Evolutionary conservation across 2,888 invertebrate species (phyloP), one percentile per base, ranked within the genome.

Genomic region (Xylophagus ater): DNA sequence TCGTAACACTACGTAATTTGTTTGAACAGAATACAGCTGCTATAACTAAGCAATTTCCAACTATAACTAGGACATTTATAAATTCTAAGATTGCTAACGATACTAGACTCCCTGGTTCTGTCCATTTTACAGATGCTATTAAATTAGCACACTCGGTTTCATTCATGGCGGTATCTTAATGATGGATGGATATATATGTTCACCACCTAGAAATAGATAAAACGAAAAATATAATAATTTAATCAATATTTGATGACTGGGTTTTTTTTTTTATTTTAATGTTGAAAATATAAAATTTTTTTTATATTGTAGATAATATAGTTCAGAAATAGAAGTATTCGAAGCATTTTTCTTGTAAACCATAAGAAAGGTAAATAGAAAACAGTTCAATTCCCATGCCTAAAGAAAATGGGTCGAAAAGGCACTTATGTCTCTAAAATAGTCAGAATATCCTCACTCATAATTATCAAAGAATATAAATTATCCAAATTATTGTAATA

Each of bases 1-100:
- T 96, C 46, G 94, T 96, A 52, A 94, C 93, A 50, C 89, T 90
- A 49, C 94, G 76, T 50, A 97, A 73, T 65, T 93, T 93, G 45
- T 83, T 83, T 9, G 85, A 85, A 64, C 86, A 83, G 60, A 86
- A 82, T 42, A 94, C 93, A 40, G 93, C 90, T 37, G 85, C 78
- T 56, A 94, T 90, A 52, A 94, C 93, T 50, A 94, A 74, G 59
- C 86, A 81, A 71, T 94, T 94, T 44, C 75, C 93, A 41, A 84
- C 77, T 48, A 93, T 81, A 49, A 93, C 90, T 61, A 89, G 76
- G 35, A 90, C 77, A 65, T 88, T 85, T 59, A 93, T 84, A 52
- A 87, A 73, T 47, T 80, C 81, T 48, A 87, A 72, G 54, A 83
- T 70, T 54, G 81, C 78, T 56, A 89, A 72, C 58, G 81, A 81